A percentile compares a stretch with the other conserved stretches of the same genome.
Conservation (phyloP, 2,888 invertebrate species). For the Agrypnus murinus region DNA sequence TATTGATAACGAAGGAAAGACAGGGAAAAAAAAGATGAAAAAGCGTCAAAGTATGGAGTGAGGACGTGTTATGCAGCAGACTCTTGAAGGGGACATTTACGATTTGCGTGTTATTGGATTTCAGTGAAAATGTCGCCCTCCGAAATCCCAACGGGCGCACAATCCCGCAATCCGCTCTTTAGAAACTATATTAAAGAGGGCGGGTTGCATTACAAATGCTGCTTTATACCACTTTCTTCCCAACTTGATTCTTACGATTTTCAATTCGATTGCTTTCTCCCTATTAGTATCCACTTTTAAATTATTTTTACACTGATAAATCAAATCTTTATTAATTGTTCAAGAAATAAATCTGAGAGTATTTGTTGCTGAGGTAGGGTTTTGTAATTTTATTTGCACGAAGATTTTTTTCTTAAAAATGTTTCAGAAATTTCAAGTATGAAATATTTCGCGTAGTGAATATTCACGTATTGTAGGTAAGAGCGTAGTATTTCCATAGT, state of each 20-base stretch:
- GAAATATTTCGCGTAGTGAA: too few relatives aligned
- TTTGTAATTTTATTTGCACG: too few relatives aligned
- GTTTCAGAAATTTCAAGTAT: too few relatives aligned
- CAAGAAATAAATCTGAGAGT: too few relatives aligned
- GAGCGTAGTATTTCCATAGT: too few relatives aligned
- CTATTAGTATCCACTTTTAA: conserved; percentile 18
- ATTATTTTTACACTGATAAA: too few relatives aligned
- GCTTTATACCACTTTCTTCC: conserved; percentile 42
- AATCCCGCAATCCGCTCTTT: conserved; percentile 56
- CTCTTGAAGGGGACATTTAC: conserved; percentile 58
- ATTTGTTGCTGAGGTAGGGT: too few relatives aligned
- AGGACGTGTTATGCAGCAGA: conserved; percentile 57
- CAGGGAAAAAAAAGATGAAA: conserved; percentile 52
- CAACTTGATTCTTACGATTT: conserved; percentile 47
- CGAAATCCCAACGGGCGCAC: conserved; percentile 52
- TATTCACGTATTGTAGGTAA: too few relatives aligned
- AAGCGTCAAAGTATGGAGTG: conserved; percentile 48
- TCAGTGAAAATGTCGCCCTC: conserved; percentile 58
- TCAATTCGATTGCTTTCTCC: conserved; percentile 41
- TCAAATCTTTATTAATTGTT: too few relatives aligned
- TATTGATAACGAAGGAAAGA: conserved; percentile 41
- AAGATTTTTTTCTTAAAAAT: too few relatives aligned
- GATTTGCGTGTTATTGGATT: conserved; percentile 60
- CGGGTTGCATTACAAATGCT: conserved; percentile 52
- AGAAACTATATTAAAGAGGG: conserved; percentile 57